These are phyloP conservation scores for Nanorana parkeri DNA, from an alignment of 2,113 vertebrate genomes.

Conservation along the genomic window DNA sequence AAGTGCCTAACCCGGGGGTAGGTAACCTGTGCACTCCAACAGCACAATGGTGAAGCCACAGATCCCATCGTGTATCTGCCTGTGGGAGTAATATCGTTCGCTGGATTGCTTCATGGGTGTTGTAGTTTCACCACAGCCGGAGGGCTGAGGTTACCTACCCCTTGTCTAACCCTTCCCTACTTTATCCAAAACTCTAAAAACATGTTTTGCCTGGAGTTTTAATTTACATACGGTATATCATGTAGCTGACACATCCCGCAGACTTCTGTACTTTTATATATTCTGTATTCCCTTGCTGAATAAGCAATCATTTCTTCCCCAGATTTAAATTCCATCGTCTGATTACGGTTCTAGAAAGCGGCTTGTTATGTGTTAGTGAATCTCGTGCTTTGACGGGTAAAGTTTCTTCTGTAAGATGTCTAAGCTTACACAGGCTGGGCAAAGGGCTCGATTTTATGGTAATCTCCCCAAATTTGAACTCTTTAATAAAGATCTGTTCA, in stretches of 20 bases:
- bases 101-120: no score
- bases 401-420: not conserved
- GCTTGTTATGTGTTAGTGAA: not conserved
- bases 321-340: not conserved
- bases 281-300: not conserved
- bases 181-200: no score
- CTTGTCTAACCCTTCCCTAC: not conserved
- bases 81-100: no score
- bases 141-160: no score
- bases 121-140: no score
- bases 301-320: not conserved
- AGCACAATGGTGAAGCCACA: no score
- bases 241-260: not conserved
- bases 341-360: not conserved
- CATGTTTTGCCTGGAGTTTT: no score
- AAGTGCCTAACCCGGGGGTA: no score
- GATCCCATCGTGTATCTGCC: no score
- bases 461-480: not conserved
- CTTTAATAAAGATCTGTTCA: slow-evolving; percentile 26
- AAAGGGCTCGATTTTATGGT: not conserved
- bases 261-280: not conserved
- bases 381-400: not conserved
- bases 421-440: no score
- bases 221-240: no score
- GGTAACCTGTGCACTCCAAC: no score